A percentile compares a stretch with the other conserved stretches of the same genome.
Evolutionary conservation across 2,797 vertebrate genomes (phyloP).

Genomic region (Mustela erminea): DNA sequence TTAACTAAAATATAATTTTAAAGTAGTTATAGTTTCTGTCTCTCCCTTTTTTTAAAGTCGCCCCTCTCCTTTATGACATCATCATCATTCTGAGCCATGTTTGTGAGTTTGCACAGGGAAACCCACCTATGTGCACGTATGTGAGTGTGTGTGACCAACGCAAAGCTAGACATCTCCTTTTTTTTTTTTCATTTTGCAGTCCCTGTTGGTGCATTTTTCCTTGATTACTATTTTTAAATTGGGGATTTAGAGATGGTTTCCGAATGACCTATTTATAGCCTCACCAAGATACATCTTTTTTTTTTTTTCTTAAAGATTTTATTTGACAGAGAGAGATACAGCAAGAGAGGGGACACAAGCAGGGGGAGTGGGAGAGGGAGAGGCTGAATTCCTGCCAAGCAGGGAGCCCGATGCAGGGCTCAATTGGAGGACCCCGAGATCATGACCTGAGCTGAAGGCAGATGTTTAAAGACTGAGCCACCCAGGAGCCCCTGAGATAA

Average conservation of each 20-base stretch:
- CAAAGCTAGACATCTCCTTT: too few species aligned
- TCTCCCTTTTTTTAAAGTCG: background rate
- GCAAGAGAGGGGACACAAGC: too few species aligned
- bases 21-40: background rate
- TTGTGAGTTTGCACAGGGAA: background rate
- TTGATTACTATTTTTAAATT: background rate
- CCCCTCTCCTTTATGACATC: background rate
- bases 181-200: background rate
- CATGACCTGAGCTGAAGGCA: too few species aligned
- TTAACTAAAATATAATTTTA: background rate
- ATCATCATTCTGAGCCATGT: background rate
- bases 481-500: background rate
- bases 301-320: too few species aligned
- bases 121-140: rapidly evolving
- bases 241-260: background rate
- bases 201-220: background rate
- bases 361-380: too few species aligned
- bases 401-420: too few species aligned
- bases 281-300: background rate
- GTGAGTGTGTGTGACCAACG: too few species aligned
- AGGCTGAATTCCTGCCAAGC: too few species aligned
- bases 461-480: background rate
- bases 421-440: too few species aligned
- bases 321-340: too few species aligned
- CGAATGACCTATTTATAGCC: background rate